Percentiles rank a stretch among this genome's conserved stretches.
phyloP scores from a whole-genome alignment of 2,888 invertebrate species.

The Leptinotarsa haldemani region DNA sequence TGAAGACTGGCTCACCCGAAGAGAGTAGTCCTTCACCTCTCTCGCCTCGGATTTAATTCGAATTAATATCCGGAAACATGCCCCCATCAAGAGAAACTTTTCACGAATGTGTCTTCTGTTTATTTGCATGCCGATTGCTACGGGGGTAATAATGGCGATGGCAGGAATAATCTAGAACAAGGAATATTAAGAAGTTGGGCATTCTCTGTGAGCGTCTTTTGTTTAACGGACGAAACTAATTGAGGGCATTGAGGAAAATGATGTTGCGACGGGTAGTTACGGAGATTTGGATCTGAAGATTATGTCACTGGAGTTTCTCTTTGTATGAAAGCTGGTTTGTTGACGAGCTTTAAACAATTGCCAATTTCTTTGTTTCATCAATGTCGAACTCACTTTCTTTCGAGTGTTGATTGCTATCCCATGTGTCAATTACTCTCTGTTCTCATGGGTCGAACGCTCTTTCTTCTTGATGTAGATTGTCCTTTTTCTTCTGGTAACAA shows the following conservation, averaged over 20 bases:
- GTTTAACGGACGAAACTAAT: not conserved
- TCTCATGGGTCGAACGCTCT: no score
- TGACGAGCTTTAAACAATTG: no score
- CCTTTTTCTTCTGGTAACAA: no score
- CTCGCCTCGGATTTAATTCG: conserved; percentile 29
- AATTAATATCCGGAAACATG: conserved; percentile 35
- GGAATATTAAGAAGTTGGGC: conserved; percentile 17
- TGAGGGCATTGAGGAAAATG: not conserved
- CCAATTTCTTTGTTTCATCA: no score
- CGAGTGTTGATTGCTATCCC: no score
- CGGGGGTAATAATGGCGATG: not conserved
- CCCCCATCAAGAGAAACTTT: conserved; percentile 25
- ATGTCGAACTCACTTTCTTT: no score
- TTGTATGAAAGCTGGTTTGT: not conserved
- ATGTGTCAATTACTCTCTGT: no score
- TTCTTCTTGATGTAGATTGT: no score
- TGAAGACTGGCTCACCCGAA: conserved; percentile 40
- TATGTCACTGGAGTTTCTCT: not conserved
- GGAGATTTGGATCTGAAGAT: not conserved
- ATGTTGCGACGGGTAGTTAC: not conserved
- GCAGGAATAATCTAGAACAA: not conserved
- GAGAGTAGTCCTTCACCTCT: conserved; percentile 23
- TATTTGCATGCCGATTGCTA: conserved; percentile 16
- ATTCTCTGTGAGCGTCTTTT: conserved; percentile 1
- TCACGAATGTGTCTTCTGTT: conserved; percentile 27